Percentiles rank a stretch among this genome's conserved stretches.
These are phyloP conservation scores for Cheilosia vulpina DNA, from an alignment of 2,888 invertebrate species.

Conservation along the genomic window DNA sequence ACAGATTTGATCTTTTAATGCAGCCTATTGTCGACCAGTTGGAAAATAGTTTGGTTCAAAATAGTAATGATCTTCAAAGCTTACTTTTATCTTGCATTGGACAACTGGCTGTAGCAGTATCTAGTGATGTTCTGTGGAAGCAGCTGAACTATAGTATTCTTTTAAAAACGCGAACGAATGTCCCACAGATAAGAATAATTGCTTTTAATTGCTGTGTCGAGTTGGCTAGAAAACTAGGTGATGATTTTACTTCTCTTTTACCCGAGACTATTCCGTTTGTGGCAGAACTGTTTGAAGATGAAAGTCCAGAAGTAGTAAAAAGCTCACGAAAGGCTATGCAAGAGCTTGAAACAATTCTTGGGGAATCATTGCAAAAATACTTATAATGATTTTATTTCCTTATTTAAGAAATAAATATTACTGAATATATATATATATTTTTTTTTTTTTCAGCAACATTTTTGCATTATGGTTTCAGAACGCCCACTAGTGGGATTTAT, in stretches of 20 bases:
- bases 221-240: conserved; percentile 92
- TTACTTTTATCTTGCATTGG: conserved; percentile 91
- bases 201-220: conserved; percentile 90
- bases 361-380: conserved; percentile 95
- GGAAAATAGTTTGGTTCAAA: conserved; percentile 88
- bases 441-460: too few species aligned
- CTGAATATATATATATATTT: too few species aligned
- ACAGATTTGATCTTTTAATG: conserved; percentile 92
- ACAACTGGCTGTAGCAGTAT: conserved; percentile 91
- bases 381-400: conserved; percentile 85
- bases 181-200: conserved; percentile 89
- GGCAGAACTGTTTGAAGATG: conserved; percentile 96
- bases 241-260: conserved; percentile 93
- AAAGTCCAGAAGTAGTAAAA: conserved; percentile 91
- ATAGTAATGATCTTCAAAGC: conserved; percentile 84
- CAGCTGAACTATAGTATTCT: conserved; percentile 95
- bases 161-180: conserved; percentile 92
- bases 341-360: conserved; percentile 93
- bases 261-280: conserved; percentile 98
- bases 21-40: conserved; percentile 95
- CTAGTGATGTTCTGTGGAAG: conserved; percentile 95
- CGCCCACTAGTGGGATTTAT: too few species aligned
- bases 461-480: too few species aligned
- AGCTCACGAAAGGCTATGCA: conserved; percentile 91
- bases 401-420: too few species aligned